These are phyloP conservation scores for Antennarius maculatus DNA, from an alignment of 2,797 vertebrate species.

Conservation along the genomic window DNA sequence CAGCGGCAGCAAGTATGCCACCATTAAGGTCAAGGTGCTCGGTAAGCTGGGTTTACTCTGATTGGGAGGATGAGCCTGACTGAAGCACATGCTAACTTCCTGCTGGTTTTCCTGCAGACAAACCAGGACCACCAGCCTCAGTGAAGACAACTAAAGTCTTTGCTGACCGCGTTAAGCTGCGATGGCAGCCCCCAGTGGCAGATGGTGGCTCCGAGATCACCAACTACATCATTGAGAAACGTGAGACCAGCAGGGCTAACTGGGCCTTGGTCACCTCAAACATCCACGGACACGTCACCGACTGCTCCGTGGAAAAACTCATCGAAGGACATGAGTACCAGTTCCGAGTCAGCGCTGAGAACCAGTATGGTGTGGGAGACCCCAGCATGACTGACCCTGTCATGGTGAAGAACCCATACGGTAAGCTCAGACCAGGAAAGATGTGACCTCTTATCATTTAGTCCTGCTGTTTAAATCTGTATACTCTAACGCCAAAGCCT, in stretches of 20 bases:
- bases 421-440: constrained; percentile 69
- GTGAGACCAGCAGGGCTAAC: constrained; percentile 97
- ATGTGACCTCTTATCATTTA: not conserved
- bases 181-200: constrained; percentile 94
- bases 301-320: constrained; percentile 93
- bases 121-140: constrained; percentile 95
- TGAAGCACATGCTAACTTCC: not conserved
- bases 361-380: constrained; percentile 96
- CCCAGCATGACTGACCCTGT: constrained; percentile 87
- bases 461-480: not conserved
- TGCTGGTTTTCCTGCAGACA: constrained; percentile 81
- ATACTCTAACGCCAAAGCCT: not conserved
- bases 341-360: constrained; percentile 97
- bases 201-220: constrained; percentile 98
- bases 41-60: constrained; percentile 67
- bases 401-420: constrained; percentile 95
- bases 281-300: constrained; percentile 87
- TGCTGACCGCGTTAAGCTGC: constrained; percentile 90
- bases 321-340: constrained; percentile 98
- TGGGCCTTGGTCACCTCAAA: constrained; percentile 96
- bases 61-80: not conserved
- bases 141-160: constrained; percentile 92
- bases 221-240: constrained; percentile 97
- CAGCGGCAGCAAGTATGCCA: constrained; percentile 92
- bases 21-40: constrained; percentile 89